These are phyloP conservation scores for Onychostruthus taczanowskii DNA, from an alignment of 2,113 vertebrate genomes.

Conservation along the genomic window DNA sequence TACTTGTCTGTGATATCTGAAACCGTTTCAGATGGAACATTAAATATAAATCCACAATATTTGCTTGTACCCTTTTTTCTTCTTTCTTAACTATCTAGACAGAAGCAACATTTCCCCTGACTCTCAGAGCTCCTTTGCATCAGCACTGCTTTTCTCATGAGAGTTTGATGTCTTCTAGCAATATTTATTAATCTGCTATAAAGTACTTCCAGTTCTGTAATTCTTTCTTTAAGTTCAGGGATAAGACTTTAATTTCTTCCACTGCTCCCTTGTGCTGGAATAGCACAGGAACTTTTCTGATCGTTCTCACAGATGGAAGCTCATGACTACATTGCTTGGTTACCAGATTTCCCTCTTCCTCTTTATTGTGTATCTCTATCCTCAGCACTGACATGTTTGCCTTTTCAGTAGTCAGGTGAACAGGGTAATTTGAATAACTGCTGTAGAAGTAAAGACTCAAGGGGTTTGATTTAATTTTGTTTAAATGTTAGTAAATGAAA, in stretches of 20 bases:
- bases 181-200: neutral
- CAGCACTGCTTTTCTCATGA: neutral
- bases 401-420: neutral
- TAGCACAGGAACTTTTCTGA: neutral
- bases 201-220: neutral
- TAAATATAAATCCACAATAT: neutral
- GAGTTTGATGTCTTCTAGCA: neutral
- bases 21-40: neutral
- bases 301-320: neutral
- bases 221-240: neutral
- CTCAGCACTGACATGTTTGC: neutral
- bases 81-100: neutral
- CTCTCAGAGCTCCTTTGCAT: neutral
- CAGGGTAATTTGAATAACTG: neutral
- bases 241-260: neutral
- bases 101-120: neutral
- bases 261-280: neutral
- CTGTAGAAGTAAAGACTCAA: neutral
- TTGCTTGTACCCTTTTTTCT: neutral
- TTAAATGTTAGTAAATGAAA: conserved; percentile 35
- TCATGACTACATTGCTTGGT: neutral
- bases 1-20: neutral
- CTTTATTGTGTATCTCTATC: neutral
- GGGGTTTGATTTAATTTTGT: conserved; percentile 27
- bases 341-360: neutral